A percentile compares a stretch with the other conserved stretches of the same genome.
Conservation (phyloP, 2,888 invertebrate species). For the Brachyptera putata region DNA sequence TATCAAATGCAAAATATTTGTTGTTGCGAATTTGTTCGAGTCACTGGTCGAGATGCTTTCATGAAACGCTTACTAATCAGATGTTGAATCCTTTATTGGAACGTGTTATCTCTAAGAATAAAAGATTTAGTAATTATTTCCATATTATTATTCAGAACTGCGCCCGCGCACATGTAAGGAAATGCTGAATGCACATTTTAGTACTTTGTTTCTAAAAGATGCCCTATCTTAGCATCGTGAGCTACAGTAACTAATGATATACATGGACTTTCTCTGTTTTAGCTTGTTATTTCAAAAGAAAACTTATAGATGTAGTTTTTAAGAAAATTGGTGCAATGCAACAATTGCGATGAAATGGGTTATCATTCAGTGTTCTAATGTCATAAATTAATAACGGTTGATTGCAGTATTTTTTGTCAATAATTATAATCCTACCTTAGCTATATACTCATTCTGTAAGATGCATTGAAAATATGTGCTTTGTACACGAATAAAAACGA, state of each 20-base stretch:
- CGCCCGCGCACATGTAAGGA: background rate
- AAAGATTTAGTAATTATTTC: conserved; percentile 13
- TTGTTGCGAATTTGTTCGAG: no score
- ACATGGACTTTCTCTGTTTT: conserved; percentile 1
- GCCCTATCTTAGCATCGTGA: background rate
- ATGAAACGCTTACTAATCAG: conserved; percentile 16
- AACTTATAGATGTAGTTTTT: conserved; percentile 23
- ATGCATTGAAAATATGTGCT: conserved; percentile 34
- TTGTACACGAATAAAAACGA: conserved; percentile 35
- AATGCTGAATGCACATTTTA: conserved; percentile 3
- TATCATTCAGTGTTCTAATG: conserved; percentile 11
- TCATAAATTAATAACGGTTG: conserved; percentile 22
- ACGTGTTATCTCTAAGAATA: conserved; percentile 19
- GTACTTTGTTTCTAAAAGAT: background rate
- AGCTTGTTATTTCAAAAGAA: conserved; percentile 14
- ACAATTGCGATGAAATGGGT: conserved; percentile 25
- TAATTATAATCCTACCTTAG: conserved; percentile 32
- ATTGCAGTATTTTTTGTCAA: conserved; percentile 27
- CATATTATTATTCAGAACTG: background rate
- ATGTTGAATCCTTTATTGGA: conserved; percentile 13
- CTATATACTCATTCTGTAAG: conserved; percentile 27
- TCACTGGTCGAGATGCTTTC: conserved; percentile 9
- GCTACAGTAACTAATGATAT: background rate
- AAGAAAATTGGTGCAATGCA: conserved; percentile 34
- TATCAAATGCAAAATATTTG: no score